Percentiles rank a stretch among this genome's conserved stretches.
Evolutionary conservation across 37 sponge, comb jelly and placozoan genomes (phyloP).

Genomic region (Lycopodina hypogea): DNA sequence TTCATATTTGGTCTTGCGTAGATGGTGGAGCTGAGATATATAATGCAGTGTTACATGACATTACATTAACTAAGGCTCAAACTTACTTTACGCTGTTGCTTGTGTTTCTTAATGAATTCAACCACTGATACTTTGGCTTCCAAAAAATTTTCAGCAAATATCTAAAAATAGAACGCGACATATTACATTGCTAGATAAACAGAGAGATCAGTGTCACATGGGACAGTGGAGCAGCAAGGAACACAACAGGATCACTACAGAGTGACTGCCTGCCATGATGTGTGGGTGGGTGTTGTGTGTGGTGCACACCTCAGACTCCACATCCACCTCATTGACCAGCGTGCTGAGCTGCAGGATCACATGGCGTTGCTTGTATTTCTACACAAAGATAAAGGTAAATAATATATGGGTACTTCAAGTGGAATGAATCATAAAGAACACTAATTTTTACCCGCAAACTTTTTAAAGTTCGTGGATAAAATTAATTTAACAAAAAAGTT

Average conservation of each 20-base stretch:
- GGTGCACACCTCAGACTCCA: constrained; percentile 60
- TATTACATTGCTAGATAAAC: no score
- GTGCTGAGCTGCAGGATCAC: constrained; percentile 23
- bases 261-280: no score
- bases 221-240: no score
- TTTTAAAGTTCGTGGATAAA: no score
- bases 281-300: no score
- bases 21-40: constrained; percentile 28
- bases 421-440: no score
- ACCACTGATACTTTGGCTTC: constrained; percentile 40
- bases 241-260: no score
- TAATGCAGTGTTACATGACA: neutral
- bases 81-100: constrained; percentile 50
- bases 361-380: constrained; percentile 38
- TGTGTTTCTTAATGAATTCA: constrained; percentile 45
- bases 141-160: constrained; percentile 53
- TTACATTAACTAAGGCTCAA: neutral
- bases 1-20: constrained; percentile 37
- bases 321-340: constrained; percentile 46
- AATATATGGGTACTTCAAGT: no score
- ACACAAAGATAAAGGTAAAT: no score
- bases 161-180: neutral
- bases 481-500: no score
- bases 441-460: no score
- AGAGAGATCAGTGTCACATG: no score